Conservation (phyloP, 2,113 vertebrate genomes). For the Etheostoma spectabile region DNA sequence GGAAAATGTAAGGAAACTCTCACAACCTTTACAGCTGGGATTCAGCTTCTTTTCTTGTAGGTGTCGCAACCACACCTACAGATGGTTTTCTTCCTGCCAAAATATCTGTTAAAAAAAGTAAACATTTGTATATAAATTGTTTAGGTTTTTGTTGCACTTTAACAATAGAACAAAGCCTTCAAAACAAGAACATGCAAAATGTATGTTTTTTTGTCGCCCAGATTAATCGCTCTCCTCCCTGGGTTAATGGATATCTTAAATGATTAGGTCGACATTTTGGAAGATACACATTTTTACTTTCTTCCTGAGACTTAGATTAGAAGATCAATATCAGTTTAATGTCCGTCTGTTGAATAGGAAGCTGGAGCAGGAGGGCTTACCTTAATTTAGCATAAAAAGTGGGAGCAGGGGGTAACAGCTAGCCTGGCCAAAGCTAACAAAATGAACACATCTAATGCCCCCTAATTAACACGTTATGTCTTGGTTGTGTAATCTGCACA, state of each 20-base stretch:
- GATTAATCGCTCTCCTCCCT: background rate
- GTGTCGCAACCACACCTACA: background rate
- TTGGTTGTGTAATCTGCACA: too few relatives aligned
- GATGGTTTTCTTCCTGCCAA: background rate
- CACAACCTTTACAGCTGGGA: background rate
- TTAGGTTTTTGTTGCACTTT: background rate
- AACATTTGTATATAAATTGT: background rate
- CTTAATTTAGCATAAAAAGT: background rate
- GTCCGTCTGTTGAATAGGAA: background rate
- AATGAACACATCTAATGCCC: background rate
- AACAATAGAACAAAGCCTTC: background rate
- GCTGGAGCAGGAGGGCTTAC: background rate
- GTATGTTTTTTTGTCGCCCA: background rate
- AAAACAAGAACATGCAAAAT: background rate
- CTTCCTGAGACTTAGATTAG: background rate
- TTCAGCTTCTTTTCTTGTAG: constrained; percentile 4
- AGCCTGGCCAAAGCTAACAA: background rate
- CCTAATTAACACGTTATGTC: background rate
- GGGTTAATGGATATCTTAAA: background rate
- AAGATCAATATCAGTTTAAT: background rate
- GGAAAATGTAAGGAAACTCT: constrained; percentile 6
- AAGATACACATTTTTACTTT: background rate
- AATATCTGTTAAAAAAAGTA: background rate
- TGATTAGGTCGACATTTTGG: background rate
- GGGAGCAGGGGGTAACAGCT: background rate